phyloP scores from a whole-genome alignment of 2,797 vertebrate genomes.

The Protonibea diacanthus region DNA sequence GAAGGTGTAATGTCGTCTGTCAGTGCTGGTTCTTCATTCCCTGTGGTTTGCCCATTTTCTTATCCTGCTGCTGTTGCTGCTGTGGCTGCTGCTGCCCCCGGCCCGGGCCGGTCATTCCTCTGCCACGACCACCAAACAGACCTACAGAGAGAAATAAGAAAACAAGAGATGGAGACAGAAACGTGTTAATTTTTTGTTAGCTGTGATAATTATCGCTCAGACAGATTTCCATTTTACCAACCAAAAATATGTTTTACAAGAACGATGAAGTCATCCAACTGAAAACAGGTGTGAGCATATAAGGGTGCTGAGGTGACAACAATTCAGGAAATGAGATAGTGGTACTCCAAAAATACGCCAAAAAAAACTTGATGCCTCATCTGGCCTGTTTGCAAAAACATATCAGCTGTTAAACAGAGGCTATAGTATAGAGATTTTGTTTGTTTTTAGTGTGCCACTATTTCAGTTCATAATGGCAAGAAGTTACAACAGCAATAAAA shows the following conservation, averaged over 20 bases:
- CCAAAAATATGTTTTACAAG: background rate
- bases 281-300: too few species aligned
- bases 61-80: constrained; percentile 85
- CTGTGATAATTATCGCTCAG: background rate
- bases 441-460: background rate
- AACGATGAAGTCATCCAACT: too few species aligned
- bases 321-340: background rate
- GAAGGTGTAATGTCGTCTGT: constrained; percentile 45
- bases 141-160: constrained; percentile 46
- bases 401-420: too few species aligned
- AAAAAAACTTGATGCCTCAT: background rate
- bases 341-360: background rate
- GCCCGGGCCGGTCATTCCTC: constrained; percentile 87
- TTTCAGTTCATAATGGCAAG: background rate
- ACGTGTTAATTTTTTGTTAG: background rate
- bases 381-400: background rate
- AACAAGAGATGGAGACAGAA: background rate
- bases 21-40: constrained; percentile 91
- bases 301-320: too few species aligned
- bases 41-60: constrained; percentile 91
- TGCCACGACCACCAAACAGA: constrained; percentile 86
- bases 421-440: too few species aligned
- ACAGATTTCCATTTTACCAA: too few species aligned
- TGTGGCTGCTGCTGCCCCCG: constrained; percentile 86
- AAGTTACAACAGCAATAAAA: background rate